Evolutionary conservation across 2,888 invertebrate genomes (phyloP), one percentile per base, ranked within the genome.

Genomic region (Artemia sinica): DNA sequence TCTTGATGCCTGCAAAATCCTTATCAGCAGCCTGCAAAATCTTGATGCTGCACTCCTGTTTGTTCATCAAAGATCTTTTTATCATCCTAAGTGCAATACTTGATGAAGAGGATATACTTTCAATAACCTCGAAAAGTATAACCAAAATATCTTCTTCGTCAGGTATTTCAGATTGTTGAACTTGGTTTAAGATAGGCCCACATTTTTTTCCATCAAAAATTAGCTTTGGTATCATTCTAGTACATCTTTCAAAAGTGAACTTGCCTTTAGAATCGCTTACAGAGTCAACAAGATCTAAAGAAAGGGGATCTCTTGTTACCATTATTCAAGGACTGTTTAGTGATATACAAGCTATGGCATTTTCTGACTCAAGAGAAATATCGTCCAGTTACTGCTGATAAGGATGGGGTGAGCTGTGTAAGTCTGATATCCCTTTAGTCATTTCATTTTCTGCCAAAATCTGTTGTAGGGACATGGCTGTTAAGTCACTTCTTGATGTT

Each of bases 161-260:
- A 52, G n/a, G 52, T 52, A 52, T 52, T 52, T 52, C 52, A 52
- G 11, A 11, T 52, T 52, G 52, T n/a, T 52, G 52, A n/a, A 52
- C 52, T 52, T 52, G 11, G 52, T n/a, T 11, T 52, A 52, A 52
- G n/a, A 52, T 52, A 52, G 52, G 11, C 52, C n/a, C 52, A 52
- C 52, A 52, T 52, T 52, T 52, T 52, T n/a, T 52, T 52, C 52
- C 52, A n/a, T 52, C 52, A 52, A n/a, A 52, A n/a, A 52, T 52
- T n/a, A 52, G 52, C 52, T 52, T 11, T n/a, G 52, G 52, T 52
- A 52, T 11, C 52, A 52, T 52, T 52, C 52, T n/a, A 52, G n/a
- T 52, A 52, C 52, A 52, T 11, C n/a, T 52, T 52, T 52, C 52
- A 52, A 52, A 11, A n/a, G 52, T 52, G 52, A n/a, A n/a, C n/a